Evolutionary conservation across 2,888 invertebrate genomes (phyloP).

Genomic region (Amiota minor): DNA sequence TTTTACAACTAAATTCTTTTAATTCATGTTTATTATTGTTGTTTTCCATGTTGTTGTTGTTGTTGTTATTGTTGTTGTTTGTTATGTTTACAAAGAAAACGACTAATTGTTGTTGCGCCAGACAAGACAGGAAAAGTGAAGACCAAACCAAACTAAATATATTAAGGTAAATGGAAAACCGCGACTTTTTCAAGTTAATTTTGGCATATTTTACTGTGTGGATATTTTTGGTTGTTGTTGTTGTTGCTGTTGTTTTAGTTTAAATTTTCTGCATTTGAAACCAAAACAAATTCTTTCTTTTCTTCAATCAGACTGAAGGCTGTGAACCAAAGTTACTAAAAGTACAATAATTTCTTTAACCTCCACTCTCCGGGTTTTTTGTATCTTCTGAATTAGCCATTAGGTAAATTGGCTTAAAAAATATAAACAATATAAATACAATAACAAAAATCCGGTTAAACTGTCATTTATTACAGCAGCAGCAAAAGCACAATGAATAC

Average conservation of each 20-base stretch:
- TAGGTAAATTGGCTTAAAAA: not conserved
- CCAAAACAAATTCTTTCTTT: not conserved
- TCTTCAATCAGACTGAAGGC: not conserved
- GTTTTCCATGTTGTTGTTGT: conserved; percentile 1
- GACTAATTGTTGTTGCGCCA: conserved; percentile 37
- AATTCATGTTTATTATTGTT: conserved; percentile 44
- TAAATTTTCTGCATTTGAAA: not conserved
- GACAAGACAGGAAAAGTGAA: conserved; percentile 20
- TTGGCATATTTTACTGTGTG: not conserved
- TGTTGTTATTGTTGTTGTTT: conserved; percentile 31
- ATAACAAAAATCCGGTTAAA: conserved; percentile 8
- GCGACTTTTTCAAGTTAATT: conserved; percentile 9
- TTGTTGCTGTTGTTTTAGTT: not conserved
- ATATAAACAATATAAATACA: not conserved
- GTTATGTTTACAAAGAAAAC: conserved; percentile 47
- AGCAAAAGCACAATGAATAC: not conserved
- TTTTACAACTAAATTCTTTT: conserved; percentile 61
- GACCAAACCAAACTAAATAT: too few species aligned
- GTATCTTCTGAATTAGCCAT: not conserved
- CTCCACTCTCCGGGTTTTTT: not conserved
- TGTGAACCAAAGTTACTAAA: not conserved
- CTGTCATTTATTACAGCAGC: conserved; percentile 3
- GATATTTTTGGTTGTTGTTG: not conserved
- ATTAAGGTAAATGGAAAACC: not conserved
- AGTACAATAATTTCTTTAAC: too few species aligned